These are phyloP conservation scores for Meteorus colon DNA, from an alignment of 2,888 invertebrate species.

Conservation along the genomic window DNA sequence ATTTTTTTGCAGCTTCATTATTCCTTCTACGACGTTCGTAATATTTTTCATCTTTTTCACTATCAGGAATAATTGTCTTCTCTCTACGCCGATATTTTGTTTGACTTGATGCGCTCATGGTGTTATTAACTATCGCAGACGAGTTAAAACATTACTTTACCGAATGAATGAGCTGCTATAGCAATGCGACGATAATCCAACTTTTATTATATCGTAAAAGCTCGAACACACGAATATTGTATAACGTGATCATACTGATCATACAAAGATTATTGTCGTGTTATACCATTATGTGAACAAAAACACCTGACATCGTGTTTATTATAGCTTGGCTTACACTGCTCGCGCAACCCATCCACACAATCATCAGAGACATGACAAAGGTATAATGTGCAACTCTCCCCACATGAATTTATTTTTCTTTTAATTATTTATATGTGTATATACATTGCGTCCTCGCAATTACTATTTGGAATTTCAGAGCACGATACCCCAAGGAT, in stretches of 20 bases:
- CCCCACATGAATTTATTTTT: neutral
- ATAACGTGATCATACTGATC: conserved; percentile 32
- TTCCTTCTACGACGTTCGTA: conserved; percentile 90
- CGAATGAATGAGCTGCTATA: neutral
- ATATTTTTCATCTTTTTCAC: conserved; percentile 92
- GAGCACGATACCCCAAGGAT: neutral
- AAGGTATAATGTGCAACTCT: conserved; percentile 24
- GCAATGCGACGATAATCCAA: neutral
- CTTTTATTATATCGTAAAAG: conserved; percentile 2
- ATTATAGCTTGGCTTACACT: conserved; percentile 2
- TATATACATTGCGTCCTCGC: neutral
- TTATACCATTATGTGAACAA: conserved; percentile 27
- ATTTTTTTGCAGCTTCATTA: conserved; percentile 94
- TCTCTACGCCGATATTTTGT: conserved; percentile 82
- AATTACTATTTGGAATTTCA: conserved; percentile 17
- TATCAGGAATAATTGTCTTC: conserved; percentile 90
- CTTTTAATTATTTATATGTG: neutral
- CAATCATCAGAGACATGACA: conserved; percentile 10
- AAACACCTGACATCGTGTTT: conserved; percentile 21
- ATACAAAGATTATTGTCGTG: conserved; percentile 21
- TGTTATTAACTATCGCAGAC: neutral
- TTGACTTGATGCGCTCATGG: conserved; percentile 40
- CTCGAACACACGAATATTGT: conserved; percentile 21
- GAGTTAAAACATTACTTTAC: neutral
- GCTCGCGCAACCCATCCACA: conserved; percentile 21